These are phyloP conservation scores for Chaetodon trifascialis DNA, from an alignment of 2,113 vertebrate species.

Conservation along the genomic window DNA sequence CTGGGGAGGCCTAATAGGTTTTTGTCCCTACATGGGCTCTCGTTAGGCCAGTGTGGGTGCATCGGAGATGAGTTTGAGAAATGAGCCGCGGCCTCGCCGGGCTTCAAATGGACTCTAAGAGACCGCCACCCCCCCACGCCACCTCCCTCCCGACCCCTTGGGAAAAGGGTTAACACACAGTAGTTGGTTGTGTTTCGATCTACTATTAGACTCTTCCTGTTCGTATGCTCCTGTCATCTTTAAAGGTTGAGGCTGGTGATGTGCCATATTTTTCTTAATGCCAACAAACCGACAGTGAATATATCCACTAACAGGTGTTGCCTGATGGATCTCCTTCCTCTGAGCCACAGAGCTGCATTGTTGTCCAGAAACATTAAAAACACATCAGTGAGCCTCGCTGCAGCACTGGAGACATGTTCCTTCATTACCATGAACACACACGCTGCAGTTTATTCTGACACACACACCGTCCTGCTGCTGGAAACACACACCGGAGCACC, in stretches of 20 bases:
- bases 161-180: constrained; percentile 35
- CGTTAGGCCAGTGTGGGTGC: constrained; percentile 66
- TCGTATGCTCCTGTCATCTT: not conserved
- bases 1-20: constrained; percentile 70
- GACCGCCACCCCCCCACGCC: not conserved
- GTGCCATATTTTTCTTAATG: not conserved
- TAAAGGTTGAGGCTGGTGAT: not conserved
- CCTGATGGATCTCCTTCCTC: not conserved
- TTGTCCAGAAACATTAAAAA: not conserved
- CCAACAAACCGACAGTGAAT: not conserved
- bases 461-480: constrained; percentile 1
- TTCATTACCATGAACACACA: constrained; percentile 8
- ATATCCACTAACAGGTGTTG: not conserved
- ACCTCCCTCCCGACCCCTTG: constrained; percentile 26
- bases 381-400: not conserved
- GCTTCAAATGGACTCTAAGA: constrained; percentile 31
- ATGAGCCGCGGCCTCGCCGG: constrained; percentile 47
- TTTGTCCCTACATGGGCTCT: constrained; percentile 69
- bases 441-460: not conserved
- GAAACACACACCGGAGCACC: not conserved
- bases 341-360: not conserved
- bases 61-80: constrained; percentile 67
- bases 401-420: not conserved
- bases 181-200: constrained; percentile 28
- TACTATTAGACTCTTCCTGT: not conserved